Conservation (phyloP, 2,113 vertebrate species). For the Tursiops truncatus region DNA sequence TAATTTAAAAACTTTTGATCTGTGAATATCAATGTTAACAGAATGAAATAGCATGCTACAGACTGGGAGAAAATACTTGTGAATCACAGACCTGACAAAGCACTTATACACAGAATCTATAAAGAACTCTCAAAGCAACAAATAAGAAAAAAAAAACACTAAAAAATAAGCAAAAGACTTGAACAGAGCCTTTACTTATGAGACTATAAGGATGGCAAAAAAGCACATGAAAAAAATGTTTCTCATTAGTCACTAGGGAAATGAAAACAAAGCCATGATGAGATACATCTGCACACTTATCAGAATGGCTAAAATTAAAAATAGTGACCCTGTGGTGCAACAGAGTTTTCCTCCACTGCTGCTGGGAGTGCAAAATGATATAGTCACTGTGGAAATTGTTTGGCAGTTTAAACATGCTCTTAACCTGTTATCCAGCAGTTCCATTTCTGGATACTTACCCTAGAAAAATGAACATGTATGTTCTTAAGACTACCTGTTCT, state of each 20-base stretch:
- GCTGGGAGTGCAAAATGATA: background rate
- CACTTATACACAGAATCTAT: background rate
- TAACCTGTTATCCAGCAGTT: background rate
- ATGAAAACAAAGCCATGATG: background rate
- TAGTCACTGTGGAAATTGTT: background rate
- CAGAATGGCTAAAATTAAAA: background rate
- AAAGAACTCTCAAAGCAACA: background rate
- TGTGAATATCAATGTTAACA: background rate
- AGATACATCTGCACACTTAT: background rate
- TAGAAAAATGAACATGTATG: background rate
- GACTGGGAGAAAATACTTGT: background rate
- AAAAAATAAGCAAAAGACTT: background rate
- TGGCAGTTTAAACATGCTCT: background rate
- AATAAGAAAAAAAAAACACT: background rate
- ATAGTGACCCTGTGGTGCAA: background rate
- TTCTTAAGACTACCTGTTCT: background rate
- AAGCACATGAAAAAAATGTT: background rate
- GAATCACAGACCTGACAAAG: background rate
- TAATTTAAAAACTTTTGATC: background rate
- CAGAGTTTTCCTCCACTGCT: background rate
- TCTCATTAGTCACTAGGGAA: background rate
- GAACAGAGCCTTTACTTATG: background rate
- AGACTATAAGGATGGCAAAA: background rate
- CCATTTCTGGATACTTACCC: background rate
- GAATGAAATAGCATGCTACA: background rate